Percentiles rank a stretch among this genome's conserved stretches.
These are phyloP conservation scores for Araneus ventricosus DNA, from an alignment of 1,140 invertebrate species.

Conservation along the genomic window DNA sequence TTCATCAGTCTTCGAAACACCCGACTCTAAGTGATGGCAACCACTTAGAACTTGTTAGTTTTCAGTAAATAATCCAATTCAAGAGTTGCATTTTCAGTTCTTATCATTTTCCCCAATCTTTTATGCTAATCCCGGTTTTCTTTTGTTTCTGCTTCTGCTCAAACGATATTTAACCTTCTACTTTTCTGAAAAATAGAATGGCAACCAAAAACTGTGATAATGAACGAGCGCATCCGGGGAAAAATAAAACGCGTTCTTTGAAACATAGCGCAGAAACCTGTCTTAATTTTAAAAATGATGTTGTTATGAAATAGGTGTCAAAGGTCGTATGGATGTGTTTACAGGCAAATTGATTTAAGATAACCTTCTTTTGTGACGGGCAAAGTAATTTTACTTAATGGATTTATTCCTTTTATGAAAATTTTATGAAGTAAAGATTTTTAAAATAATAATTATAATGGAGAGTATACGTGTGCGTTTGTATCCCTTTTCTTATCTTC, in stretches of 20 bases:
- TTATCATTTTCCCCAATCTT: neutral
- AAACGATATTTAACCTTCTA: neutral
- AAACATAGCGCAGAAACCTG: neutral
- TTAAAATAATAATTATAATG: neutral
- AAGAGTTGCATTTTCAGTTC: neutral
- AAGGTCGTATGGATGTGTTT: neutral
- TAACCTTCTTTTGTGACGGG: neutral
- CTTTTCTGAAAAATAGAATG: neutral
- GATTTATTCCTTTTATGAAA: neutral
- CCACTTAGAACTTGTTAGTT: neutral
- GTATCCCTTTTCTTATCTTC: neutral
- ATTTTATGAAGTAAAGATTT: neutral
- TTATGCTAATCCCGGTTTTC: neutral
- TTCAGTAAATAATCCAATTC: neutral
- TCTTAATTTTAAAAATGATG: slow-evolving; percentile 13
- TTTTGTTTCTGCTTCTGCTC: neutral
- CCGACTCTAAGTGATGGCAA: neutral
- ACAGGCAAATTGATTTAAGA: neutral
- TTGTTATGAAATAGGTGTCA: neutral
- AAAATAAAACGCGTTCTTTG: neutral
- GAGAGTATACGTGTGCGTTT: neutral
- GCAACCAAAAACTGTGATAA: neutral
- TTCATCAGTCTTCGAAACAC: neutral
- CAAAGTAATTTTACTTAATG: slow-evolving; percentile 8
- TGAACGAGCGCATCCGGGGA: neutral